These are phyloP conservation scores for Epinephelus fuscoguttatus DNA, from an alignment of 2,113 vertebrate species.

Conservation along the genomic window DNA sequence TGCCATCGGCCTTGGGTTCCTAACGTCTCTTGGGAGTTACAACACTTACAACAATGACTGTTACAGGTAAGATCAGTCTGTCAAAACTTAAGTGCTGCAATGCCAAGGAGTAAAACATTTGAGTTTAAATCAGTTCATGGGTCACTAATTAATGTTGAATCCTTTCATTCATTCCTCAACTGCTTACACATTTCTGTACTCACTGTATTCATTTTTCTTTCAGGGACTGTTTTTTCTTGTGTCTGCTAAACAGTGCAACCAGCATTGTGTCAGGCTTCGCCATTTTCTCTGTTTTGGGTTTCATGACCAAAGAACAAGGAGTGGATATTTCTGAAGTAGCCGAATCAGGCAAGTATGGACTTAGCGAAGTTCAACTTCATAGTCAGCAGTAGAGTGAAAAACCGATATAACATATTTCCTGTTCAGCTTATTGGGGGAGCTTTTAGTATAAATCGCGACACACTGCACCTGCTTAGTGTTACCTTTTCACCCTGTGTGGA, in stretches of 20 bases:
- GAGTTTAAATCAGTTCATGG: neutral
- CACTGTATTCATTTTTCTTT: slow-evolving; percentile 19
- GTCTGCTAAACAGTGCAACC: slow-evolving; percentile 90
- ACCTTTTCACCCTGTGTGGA: neutral
- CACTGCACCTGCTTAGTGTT: neutral
- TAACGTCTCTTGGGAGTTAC: slow-evolving; percentile 93
- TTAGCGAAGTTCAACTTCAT: neutral
- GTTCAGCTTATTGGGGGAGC: neutral
- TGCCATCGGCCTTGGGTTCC: slow-evolving; percentile 89
- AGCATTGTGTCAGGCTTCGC: slow-evolving; percentile 91
- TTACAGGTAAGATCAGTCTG: slow-evolving; percentile 84
- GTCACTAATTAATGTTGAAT: neutral
- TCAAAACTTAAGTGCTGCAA: neutral
- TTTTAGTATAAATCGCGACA: neutral
- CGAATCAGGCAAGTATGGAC: slow-evolving; percentile 82
- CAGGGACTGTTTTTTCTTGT: slow-evolving; percentile 90
- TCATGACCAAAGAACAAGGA: slow-evolving; percentile 88
- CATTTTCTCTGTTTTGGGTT: slow-evolving; percentile 90
- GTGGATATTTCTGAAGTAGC: slow-evolving; percentile 88
- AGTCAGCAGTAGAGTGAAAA: neutral
- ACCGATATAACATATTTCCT: neutral
- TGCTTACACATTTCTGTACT: neutral
- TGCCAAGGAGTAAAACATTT: neutral
- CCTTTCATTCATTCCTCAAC: neutral
- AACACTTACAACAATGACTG: slow-evolving; percentile 94